Evolutionary conservation across 2,797 vertebrate genomes (phyloP).

Genomic region (Glyptemys insculpta): DNA sequence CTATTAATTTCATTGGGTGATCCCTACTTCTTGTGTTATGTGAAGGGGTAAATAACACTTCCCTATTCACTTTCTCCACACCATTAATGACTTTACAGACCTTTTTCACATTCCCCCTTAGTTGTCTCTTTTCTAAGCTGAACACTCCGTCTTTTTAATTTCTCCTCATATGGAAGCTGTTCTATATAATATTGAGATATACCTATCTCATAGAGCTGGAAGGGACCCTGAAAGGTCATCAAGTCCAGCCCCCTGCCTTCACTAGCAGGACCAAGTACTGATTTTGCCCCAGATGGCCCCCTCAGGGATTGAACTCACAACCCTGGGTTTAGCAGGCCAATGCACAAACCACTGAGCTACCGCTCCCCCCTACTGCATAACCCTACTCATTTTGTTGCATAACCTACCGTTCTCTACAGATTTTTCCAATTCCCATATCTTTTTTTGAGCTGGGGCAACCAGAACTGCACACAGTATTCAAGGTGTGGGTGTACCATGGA

Average conservation of each 20-base stretch:
- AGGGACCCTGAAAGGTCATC: no score
- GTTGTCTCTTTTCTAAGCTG: background rate
- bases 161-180: background rate
- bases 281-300: no score
- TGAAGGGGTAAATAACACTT: background rate
- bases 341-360: no score
- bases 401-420: background rate
- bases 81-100: background rate
- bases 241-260: no score
- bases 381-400: background rate
- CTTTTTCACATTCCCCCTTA: background rate
- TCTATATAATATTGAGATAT: no score
- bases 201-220: no score
- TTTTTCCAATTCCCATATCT: background rate
- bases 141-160: background rate
- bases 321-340: no score
- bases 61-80: background rate
- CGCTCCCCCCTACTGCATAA: no score
- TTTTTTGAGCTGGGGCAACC: background rate
- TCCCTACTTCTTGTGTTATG: background rate
- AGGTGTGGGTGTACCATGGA: no score
- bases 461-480: background rate
- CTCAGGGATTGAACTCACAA: no score
- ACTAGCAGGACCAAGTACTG: no score
- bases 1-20: no score